Evolutionary conservation across 2,888 invertebrate species (phyloP).

Genomic region (Muscina levida): DNA sequence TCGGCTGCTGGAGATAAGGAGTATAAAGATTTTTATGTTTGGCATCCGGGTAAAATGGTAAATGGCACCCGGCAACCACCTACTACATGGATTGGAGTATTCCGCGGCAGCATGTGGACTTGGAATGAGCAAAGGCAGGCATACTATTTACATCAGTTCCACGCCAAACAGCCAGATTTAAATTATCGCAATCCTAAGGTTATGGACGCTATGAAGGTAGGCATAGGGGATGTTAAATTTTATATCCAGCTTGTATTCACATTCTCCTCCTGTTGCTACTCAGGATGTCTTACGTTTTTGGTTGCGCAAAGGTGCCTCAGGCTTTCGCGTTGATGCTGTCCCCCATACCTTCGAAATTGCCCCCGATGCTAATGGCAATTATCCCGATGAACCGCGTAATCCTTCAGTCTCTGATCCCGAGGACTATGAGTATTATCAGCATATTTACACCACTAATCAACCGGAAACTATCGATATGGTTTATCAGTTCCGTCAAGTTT

Average conservation of each 20-base stretch:
- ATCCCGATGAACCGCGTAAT: constrained; percentile 81
- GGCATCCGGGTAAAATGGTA: constrained; percentile 81
- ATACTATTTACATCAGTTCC: constrained; percentile 85
- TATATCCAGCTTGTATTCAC: too few species aligned
- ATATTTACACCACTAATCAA: constrained; percentile 83
- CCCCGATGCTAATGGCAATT: constrained; percentile 73
- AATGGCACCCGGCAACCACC: constrained; percentile 77
- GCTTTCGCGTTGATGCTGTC: constrained; percentile 87
- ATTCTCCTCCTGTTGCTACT: not conserved
- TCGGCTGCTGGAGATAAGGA: constrained; percentile 83
- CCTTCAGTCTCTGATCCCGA: constrained; percentile 79
- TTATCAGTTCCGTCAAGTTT: constrained; percentile 81
- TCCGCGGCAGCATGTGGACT: constrained; percentile 84
- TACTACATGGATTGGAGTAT: constrained; percentile 81
- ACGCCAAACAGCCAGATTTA: constrained; percentile 83
- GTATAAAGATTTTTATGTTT: constrained; percentile 89
- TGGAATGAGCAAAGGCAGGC: constrained; percentile 82
- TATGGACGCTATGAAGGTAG: constrained; percentile 80
- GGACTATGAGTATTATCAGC: constrained; percentile 81
- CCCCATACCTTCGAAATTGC: constrained; percentile 78
- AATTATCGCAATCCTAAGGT: constrained; percentile 82
- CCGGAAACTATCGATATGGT: constrained; percentile 83
- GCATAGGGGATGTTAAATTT: constrained; percentile 65
- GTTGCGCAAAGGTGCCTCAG: constrained; percentile 89
- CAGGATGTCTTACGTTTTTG: constrained; percentile 85